Evolutionary conservation across 2,888 invertebrate genomes (phyloP).

Genomic region (Clepsis dumicolana): DNA sequence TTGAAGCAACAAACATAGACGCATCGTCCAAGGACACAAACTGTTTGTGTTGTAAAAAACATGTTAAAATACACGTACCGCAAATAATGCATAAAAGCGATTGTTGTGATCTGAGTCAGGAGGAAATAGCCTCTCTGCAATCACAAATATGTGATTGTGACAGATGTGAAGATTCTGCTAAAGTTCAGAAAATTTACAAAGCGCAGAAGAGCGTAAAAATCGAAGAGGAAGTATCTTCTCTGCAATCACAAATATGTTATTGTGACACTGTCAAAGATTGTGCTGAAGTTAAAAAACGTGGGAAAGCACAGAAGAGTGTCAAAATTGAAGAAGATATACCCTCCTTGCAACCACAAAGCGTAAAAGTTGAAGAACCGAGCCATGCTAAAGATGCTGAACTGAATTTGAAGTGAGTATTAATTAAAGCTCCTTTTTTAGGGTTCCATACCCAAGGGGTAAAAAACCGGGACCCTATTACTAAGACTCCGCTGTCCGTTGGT

Average conservation of each 20-base stretch:
- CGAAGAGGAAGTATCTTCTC: not conserved
- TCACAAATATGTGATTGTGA: not conserved
- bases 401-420: not conserved
- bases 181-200: not conserved
- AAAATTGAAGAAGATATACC: no score
- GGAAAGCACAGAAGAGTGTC: not conserved
- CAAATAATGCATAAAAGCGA: not conserved
- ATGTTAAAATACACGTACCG: slow-evolving; percentile 1
- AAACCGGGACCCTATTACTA: no score
- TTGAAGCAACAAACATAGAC: not conserved
- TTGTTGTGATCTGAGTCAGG: not conserved
- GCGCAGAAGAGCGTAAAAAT: not conserved
- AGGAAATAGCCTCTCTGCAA: not conserved
- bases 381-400: not conserved
- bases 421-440: no score
- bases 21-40: not conserved
- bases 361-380: not conserved
- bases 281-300: not conserved
- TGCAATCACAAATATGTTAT: not conserved
- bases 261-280: not conserved
- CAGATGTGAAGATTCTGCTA: not conserved
- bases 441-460: no score
- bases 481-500: no score
- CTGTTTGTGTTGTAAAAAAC: not conserved
- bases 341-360: not conserved